Base-by-base conservation (phyloP, 2,113 vertebrate genomes). In the Engystomops pustulosus region DNA sequence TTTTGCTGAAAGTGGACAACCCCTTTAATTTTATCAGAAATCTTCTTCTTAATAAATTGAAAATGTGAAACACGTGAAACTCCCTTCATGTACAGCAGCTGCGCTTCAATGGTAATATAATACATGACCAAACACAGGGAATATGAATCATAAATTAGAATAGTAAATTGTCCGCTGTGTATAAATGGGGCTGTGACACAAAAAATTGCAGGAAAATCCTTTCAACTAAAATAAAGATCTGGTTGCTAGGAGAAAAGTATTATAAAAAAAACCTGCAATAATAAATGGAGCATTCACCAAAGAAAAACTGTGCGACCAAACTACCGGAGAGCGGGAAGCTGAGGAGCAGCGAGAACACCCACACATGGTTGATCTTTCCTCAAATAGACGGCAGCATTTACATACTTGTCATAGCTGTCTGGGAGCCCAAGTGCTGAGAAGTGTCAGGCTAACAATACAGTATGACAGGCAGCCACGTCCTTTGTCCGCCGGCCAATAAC, bases 321-420 rank as follows among this genome's bases (percentile, higher is more conserved):
- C 20, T 60, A 23, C 23, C 3, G 32, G 20, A 20, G 53, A 41
- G 74, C n/a, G 27, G 75, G 51, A 60, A n/a, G 75, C 51, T 25
- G 30, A 25, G 32, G 34, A 38, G 51, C 20, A 23, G 49, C 74
- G 7, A 53, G 14, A 60, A 55, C 75, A 60, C 45, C 79, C 65
- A 70, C 79, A 80, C 44, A 81, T 38, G 25, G 79, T 53, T 81
- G 67, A 81, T 81, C 32, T 70, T 80, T 51, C 79, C 62, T 23
- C 4, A 70, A 81, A 81, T 81, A 81, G 49, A 81, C 32, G n/a
- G 49, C 49, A 68, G 65, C 12, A 53, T 41, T 53, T 70, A 70
- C 60, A 68, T 38, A 81, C 32, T 58, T 81, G 67, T 53, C 67
- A 81, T 81, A 55, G 79, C 67, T 81, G 79, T 55, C 79, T 27